Evolutionary conservation across 2,888 invertebrate species (phyloP).

Genomic region (Dendrolimus pini): DNA sequence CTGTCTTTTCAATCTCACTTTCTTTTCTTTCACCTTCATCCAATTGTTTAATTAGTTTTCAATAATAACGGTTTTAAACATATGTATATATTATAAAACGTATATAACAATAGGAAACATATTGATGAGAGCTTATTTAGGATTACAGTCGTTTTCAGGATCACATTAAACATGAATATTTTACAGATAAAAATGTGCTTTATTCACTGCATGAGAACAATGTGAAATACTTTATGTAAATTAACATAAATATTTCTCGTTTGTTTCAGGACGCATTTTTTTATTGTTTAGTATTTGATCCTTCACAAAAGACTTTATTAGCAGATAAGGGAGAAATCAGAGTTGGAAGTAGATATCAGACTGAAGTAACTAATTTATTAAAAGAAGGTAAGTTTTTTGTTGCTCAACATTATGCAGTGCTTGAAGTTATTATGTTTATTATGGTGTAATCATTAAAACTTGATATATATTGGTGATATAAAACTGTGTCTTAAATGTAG

Average conservation of each 20-base stretch:
- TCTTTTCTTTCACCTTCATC: too few relatives aligned
- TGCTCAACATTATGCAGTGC: neutral
- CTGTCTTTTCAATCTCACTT: too few relatives aligned
- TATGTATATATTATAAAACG: too few relatives aligned
- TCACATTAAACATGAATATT: neutral
- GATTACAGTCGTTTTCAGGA: too few relatives aligned
- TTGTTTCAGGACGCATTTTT: slow-evolving; percentile 96
- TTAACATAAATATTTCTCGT: slow-evolving; percentile 38
- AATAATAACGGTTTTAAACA: too few relatives aligned
- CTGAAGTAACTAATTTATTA: slow-evolving; percentile 90
- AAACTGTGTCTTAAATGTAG: too few relatives aligned
- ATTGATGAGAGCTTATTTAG: too few relatives aligned
- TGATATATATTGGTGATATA: too few relatives aligned
- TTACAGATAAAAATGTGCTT: neutral
- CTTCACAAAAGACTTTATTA: slow-evolving; percentile 97
- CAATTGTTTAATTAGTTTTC: too few relatives aligned
- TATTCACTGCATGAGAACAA: neutral
- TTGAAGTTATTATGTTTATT: slow-evolving; percentile 1
- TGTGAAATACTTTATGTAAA: neutral
- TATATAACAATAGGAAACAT: too few relatives aligned
- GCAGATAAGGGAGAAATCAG: slow-evolving; percentile 98
- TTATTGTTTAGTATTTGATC: slow-evolving; percentile 99
- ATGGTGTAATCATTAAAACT: neutral
- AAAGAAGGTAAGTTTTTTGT: slow-evolving; percentile 79
- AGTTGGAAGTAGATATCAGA: slow-evolving; percentile 97